Base-by-base conservation (phyloP, 2,888 invertebrate genomes). In the Odontothrips loti region DNA sequence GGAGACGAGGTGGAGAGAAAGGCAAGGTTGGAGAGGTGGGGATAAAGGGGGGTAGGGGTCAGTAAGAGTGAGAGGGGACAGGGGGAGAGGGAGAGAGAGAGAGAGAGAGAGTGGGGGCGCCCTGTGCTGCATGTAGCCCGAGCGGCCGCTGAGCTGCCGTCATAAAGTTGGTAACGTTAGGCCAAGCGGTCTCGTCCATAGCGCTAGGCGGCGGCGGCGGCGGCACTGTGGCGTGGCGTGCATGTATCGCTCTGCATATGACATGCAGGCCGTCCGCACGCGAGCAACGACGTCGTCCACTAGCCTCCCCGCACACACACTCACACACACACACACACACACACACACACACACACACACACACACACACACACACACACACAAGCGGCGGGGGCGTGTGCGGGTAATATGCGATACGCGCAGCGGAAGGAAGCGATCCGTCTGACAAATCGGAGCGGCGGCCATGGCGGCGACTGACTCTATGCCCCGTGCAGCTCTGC, bases 151-250 rank as follows among this genome's bases (percentile, higher is more conserved):
- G 23, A 27, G 68, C 68, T 75, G 68, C 68, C 27, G 68, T 75
- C 68, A 75, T 75, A 75, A 75, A 75, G 68, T 75, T 23, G 68
- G 68, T 75, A 75, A 75, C 68, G 68, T 75, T 75, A 75, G 68
- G n/a, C 68, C 68, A 27, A n/a, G 68, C 27, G 68, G 68, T 27
- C 23, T 75, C 68, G 68, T 68, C 20, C 63, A n/a, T 20, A n/a
- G 63, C 68, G 27, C 11, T 58, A 58, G 20, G 58, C 58, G 58
- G 17, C 20, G 20, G n/a, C 58, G 58, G 23, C 68, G 68, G 23
- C 23, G 27, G 68, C 68, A 68, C 51, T 12, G 51, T 20, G 68
- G 68, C 68, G 11, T 20, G 23, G 68, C 23, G 12, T 27, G 68
- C 68, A 27, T 27, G 68, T 58, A 58, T n/a, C 27, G 68, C 68